Evolutionary conservation across 2,888 invertebrate genomes (phyloP).

Genomic region (Acrobasis suavella): DNA sequence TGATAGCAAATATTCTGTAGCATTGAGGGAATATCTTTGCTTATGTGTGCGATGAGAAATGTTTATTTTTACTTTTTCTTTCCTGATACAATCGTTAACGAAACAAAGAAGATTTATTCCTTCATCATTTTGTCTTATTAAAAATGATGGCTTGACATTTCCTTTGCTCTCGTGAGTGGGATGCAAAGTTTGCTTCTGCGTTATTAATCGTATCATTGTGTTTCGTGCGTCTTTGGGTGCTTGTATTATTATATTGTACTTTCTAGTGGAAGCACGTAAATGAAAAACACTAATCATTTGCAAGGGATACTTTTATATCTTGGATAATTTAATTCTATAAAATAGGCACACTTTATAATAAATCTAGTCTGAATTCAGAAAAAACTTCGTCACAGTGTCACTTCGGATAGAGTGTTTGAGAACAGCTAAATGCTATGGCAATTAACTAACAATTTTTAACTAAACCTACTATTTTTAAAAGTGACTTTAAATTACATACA

Average conservation of each 20-base stretch:
- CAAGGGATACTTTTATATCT: no score
- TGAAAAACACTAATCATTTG: no score
- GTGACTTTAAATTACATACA: no score
- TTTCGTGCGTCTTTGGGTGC: not conserved
- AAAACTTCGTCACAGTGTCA: no score
- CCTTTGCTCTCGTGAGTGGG: constrained; percentile 38
- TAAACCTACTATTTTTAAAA: no score
- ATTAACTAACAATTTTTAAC: no score
- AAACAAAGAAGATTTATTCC: constrained; percentile 63
- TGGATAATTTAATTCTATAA: no score
- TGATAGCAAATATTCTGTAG: constrained; percentile 67
- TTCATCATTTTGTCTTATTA: constrained; percentile 65
- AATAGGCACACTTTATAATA: no score
- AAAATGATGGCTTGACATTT: constrained; percentile 57
- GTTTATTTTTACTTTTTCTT: constrained; percentile 40
- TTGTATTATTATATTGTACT: not conserved
- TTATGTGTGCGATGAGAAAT: constrained; percentile 46
- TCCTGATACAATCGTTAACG: constrained; percentile 60
- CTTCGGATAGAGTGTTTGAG: no score
- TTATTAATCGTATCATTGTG: constrained; percentile 8
- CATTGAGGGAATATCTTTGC: constrained; percentile 51
- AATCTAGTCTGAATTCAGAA: no score
- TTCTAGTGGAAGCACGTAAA: not conserved
- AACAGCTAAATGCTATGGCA: no score
- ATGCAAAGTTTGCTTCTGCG: constrained; percentile 37